Conservation (phyloP, 2,113 vertebrate species). For the Rynchops niger region DNA sequence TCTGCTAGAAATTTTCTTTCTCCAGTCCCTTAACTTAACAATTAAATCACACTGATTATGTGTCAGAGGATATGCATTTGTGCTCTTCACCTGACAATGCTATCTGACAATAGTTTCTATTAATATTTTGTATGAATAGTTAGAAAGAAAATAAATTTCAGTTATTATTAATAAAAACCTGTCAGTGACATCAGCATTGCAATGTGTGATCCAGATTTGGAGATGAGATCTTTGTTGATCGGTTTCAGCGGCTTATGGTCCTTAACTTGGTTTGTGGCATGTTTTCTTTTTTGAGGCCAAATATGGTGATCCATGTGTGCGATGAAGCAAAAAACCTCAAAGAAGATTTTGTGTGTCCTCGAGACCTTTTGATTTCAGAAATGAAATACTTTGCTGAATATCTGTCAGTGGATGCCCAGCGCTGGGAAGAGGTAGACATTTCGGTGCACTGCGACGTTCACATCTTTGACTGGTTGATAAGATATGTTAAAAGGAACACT, state of each 20-base stretch:
- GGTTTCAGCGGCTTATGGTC: neutral
- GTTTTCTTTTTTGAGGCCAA: constrained; percentile 78
- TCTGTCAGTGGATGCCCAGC: constrained; percentile 89
- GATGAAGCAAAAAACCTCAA: constrained; percentile 97
- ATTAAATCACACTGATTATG: neutral
- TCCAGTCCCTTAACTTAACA: neutral
- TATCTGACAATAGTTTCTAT: neutral
- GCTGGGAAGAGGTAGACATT: constrained; percentile 98
- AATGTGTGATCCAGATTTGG: neutral
- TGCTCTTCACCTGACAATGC: neutral
- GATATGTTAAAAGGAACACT: constrained; percentile 90
- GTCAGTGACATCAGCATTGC: neutral
- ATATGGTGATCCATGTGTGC: constrained; percentile 98
- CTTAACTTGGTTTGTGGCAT: constrained; percentile 43
- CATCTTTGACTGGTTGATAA: constrained; percentile 98
- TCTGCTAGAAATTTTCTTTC: neutral
- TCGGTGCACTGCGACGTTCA: constrained; percentile 97
- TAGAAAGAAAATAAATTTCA: no score
- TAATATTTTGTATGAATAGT: neutral
- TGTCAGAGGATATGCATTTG: neutral
- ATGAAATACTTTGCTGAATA: constrained; percentile 99
- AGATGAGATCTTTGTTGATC: neutral
- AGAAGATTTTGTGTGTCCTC: constrained; percentile 94
- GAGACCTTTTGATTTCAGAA: constrained; percentile 92
- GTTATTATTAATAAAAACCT: no score